phyloP scores from a whole-genome alignment of 2,797 vertebrate genomes.

The Cyclopterus lumpus region DNA sequence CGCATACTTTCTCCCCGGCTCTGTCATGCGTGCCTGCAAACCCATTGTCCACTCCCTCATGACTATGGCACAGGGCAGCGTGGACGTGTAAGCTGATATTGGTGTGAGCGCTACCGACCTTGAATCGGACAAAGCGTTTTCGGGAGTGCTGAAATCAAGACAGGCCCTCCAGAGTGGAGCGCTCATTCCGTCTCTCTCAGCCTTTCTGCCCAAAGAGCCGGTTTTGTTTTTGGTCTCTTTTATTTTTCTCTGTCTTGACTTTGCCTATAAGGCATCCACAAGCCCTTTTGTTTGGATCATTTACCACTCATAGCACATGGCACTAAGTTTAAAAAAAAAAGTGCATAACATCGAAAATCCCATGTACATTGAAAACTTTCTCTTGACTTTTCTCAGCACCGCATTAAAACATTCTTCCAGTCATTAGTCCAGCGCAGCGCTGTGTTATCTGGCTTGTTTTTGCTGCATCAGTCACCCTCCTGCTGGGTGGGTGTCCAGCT shows the following conservation, averaged over 20 bases:
- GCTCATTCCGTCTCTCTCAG: conserved; percentile 44
- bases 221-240: not conserved
- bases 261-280: not conserved
- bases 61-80: conserved; percentile 75
- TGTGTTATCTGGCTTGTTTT: conserved; percentile 21
- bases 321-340: too few relatives aligned
- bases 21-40: conserved; percentile 47
- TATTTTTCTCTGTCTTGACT: conserved; percentile 7
- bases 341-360: conserved; percentile 46
- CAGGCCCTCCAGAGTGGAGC: conserved; percentile 67
- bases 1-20: conserved; percentile 54
- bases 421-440: conserved; percentile 5
- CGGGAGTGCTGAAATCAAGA: conserved; percentile 92
- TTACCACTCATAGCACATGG: not conserved
- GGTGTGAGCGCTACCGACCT: conserved; percentile 93
- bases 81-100: conserved; percentile 92
- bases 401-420: conserved; percentile 47
- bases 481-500: conserved; percentile 44
- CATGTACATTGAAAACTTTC: conserved; percentile 43
- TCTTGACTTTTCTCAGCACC: conserved; percentile 38
- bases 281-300: conserved; percentile 17
- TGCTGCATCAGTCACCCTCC: conserved; percentile 45
- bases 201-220: not conserved
- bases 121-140: conserved; percentile 92
- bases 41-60: conserved; percentile 64